Base-by-base conservation (phyloP, 2,888 invertebrate genomes). In the Melitaea athalia region DNA sequence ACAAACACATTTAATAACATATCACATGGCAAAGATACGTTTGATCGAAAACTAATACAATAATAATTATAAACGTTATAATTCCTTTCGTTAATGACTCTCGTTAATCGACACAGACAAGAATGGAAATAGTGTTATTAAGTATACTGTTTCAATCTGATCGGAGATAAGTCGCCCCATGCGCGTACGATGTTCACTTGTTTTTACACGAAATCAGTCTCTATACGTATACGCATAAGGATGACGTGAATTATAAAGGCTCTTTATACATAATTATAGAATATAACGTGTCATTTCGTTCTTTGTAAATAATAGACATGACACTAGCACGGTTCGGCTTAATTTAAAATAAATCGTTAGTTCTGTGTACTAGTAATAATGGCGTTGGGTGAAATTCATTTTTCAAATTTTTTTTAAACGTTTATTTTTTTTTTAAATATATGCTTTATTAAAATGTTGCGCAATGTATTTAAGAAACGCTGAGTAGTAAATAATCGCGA, bases 241-340 rank as follows among this genome's bases (percentile, higher is more conserved):
- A 15, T 55, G 42, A 43, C 33, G 38, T 50, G 59, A 64, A 42
- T 47, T 50, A 15, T 11, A 61, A 62, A 65, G 17, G 50, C 8
- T 64, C 42, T 24, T 15, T 61, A 71, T 74, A 78, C 71, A 81
- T 85, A 83, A 88, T 89, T 87, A 87, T 81, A 75, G 78, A 79
- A 82, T 78, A 82, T 81, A 87, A 81, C 85, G 82, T 85, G 83
- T 88, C 85, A 89, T 89, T 89, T 87, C 80, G 81, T 81, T 76
- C 72, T 72, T 77, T 73, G 81, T 78, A 85, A 89, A 89, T 89
- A 81, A 87, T 81, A 84, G 88, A 78, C 74, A 74, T 77, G 75
- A 79, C 80, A 79, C 75, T 77, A 76, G 73, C 75, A 74, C 75
- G 77, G 72, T 74, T 69, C 63, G 71, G 66, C 64, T 69, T 71